Base-by-base conservation (phyloP, 2,797 vertebrate genomes). In the Morelia viridis region DNA sequence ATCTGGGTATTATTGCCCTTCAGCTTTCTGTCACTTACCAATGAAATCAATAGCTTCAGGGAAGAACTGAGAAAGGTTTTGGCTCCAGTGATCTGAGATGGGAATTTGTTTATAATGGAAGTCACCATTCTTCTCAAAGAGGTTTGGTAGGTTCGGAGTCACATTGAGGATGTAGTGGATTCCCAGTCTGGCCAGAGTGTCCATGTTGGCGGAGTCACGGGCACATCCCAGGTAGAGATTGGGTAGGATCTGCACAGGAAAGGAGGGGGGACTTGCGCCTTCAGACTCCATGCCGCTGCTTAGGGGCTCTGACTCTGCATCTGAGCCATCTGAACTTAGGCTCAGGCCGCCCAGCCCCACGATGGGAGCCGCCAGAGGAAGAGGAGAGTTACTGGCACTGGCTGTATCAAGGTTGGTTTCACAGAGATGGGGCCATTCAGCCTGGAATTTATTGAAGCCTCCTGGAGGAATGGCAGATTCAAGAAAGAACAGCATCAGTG, bases 101-200 rank as follows among this genome's bases (percentile, higher is more conserved):
- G 97, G 97, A 62, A 97, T 97, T 93, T 97, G 97, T 93, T 97
- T 97, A 95, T 97, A 97, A 90, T 96, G 96, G 90, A 97, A 97
- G 68, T 96, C 95, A 0, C 96, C 97, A 1, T 97, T 96, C 95
- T 97, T 96, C 95, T 97, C 97, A 5, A 97, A 97, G 90, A 97
- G 96, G 90, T 97, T 97, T 3, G 97, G 97, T 76, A 97, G 95
- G 92, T 97, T 97, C 71, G 97, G 97, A 31, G 97, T 97, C 64
- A 97, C 97, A 1, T 97, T 97, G 71, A 97, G 96, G 93, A 97
- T 96, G 62, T 97, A 97, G 91, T 95, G 96, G 90, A 97, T 97
- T 10, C 97, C 97, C n/a, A 97, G 92, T 61, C 94, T 95, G 80
- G 97, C 97, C 94, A 97, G 84, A 61, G 94, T 97, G 76, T 97